Percentiles rank a stretch among this genome's conserved stretches.
Evolutionary conservation across 1,140 invertebrate genomes (phyloP).

Genomic region (Listronotus bonariensis): DNA sequence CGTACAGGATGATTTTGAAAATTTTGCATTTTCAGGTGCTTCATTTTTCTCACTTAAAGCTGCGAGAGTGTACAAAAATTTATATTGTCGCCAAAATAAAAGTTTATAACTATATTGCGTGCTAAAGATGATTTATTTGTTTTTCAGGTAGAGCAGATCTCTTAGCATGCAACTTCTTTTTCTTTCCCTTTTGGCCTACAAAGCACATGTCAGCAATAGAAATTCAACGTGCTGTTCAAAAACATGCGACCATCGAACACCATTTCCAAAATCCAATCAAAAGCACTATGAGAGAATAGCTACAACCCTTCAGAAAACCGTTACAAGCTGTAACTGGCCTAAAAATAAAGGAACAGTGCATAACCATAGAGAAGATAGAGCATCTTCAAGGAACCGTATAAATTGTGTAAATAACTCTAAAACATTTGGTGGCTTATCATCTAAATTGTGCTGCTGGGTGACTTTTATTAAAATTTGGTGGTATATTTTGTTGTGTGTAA

Average conservation of each 20-base stretch:
- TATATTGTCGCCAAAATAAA: too few species aligned
- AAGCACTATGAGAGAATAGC: constrained; percentile 46
- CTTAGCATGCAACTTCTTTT: constrained; percentile 90
- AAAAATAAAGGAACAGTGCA: constrained; percentile 29
- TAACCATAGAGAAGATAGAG: constrained; percentile 9
- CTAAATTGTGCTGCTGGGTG: constrained; percentile 45
- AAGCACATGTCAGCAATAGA: constrained; percentile 65
- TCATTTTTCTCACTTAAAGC: too few species aligned
- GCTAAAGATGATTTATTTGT: neutral
- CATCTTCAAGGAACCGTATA: neutral
- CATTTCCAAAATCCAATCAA: constrained; percentile 19
- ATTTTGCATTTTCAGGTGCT: too few species aligned
- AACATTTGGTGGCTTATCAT: neutral
- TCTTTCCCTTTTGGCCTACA: constrained; percentile 81
- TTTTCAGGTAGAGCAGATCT: constrained; percentile 77
- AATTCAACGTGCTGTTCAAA: constrained; percentile 52
- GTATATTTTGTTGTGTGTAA: constrained; percentile 59
- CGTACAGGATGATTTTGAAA: too few species aligned
- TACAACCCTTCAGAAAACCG: constrained; percentile 45
- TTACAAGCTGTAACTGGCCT: constrained; percentile 51
- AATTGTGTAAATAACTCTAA: neutral
- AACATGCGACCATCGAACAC: constrained; percentile 13
- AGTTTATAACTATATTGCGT: too few species aligned
- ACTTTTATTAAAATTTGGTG: constrained; percentile 61
- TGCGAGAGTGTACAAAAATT: too few species aligned